A percentile compares a stretch with the other conserved stretches of the same genome.
phyloP scores from a whole-genome alignment of 1,140 invertebrate species.

The Phthorimaea operculella region DNA sequence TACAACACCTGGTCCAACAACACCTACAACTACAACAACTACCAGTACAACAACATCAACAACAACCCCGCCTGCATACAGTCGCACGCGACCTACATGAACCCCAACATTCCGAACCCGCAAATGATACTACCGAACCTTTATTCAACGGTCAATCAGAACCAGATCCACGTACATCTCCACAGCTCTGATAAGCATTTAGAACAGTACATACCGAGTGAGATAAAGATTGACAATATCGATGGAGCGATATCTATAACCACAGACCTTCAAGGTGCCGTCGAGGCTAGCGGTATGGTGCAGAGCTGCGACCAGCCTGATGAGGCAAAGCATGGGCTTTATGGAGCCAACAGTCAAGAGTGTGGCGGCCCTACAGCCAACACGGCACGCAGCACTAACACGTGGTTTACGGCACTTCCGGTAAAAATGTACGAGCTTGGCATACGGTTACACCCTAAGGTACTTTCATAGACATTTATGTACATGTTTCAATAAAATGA shows the following conservation, averaged over 20 bases:
- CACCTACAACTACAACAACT: constrained; percentile 71
- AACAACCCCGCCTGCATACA: constrained; percentile 70
- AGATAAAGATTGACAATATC: constrained; percentile 69
- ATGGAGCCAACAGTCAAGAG: constrained; percentile 51
- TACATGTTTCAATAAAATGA: too few species aligned
- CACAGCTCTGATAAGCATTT: constrained; percentile 72
- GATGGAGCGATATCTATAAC: constrained; percentile 69
- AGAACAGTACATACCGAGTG: constrained; percentile 69
- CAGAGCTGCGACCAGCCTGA: constrained; percentile 46
- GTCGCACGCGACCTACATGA: constrained; percentile 61
- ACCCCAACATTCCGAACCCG: constrained; percentile 60
- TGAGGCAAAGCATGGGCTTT: constrained; percentile 55
- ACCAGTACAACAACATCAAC: constrained; percentile 76
- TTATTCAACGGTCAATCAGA: constrained; percentile 87
- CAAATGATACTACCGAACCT: constrained; percentile 82
- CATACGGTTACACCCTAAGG: too few species aligned
- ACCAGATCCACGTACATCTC: constrained; percentile 87
- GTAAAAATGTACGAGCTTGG: too few species aligned
- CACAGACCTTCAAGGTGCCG: constrained; percentile 42
- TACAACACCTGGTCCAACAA: constrained; percentile 70
- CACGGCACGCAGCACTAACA: constrained; percentile 12
- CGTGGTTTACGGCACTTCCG: too few species aligned
- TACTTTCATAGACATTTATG: too few species aligned
- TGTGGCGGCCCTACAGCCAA: constrained; percentile 61
- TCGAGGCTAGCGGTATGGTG: constrained; percentile 41